A percentile compares a stretch with the other conserved stretches of the same genome.
phyloP scores from a whole-genome alignment of 2,797 vertebrate species.

The Microcaecilia unicolor region DNA sequence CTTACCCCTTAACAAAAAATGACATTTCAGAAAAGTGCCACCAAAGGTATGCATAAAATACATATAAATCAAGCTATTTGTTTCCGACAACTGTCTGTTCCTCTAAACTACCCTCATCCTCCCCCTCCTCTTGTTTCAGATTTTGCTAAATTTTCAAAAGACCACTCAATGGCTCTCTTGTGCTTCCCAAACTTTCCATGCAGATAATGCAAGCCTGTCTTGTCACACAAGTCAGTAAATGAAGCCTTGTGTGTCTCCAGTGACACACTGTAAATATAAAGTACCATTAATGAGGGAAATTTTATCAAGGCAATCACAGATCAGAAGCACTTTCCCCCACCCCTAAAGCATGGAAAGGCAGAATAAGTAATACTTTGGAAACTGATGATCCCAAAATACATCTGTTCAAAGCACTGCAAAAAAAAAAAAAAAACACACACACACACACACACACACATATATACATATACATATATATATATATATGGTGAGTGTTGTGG shows the following conservation, averaged over 20 bases:
- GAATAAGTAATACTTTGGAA: conserved; percentile 13
- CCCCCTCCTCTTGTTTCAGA: conserved; percentile 13
- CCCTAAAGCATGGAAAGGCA: too few species aligned
- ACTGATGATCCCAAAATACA: conserved; percentile 1
- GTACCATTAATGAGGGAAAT: conserved; percentile 33
- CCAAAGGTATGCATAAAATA: conserved; percentile 24
- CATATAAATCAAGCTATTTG: conserved; percentile 61
- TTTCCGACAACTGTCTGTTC: conserved; percentile 41
- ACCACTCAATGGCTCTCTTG: conserved; percentile 53
- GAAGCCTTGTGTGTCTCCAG: conserved; percentile 40
- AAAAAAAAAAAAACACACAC: too few species aligned
- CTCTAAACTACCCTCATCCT: conserved; percentile 17
- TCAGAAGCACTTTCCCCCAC: too few species aligned
- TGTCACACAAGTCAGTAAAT: conserved; percentile 30
- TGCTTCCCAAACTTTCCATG: conserved; percentile 45
- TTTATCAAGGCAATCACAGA: conserved; percentile 25
- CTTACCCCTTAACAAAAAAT: conserved; percentile 13
- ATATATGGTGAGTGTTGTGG: too few species aligned
- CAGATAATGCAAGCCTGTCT: conserved; percentile 29
- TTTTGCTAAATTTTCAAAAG: conserved; percentile 44
- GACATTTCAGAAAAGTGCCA: conserved; percentile 28
- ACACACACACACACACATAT: too few species aligned
- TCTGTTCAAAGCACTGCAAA: not conserved
- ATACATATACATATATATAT: too few species aligned
- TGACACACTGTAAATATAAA: conserved; percentile 40